Conservation (phyloP, 2,888 invertebrate species). For the Zeuzera pyrina region DNA sequence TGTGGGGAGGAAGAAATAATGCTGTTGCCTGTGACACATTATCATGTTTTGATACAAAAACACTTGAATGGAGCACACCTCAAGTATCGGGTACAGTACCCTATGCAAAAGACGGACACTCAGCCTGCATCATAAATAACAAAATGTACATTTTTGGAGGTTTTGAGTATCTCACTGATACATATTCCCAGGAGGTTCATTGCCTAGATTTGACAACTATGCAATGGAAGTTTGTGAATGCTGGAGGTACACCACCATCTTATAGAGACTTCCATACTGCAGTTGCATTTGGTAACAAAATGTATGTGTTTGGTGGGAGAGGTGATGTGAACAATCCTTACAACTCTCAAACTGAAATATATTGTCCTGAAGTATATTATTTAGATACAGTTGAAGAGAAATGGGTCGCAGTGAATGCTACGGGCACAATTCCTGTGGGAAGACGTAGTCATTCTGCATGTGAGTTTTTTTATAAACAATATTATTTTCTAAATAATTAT, state of each 20-base stretch:
- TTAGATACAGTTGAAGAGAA: slow-evolving; percentile 79
- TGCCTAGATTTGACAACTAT: slow-evolving; percentile 81
- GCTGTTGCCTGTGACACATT: slow-evolving; percentile 83
- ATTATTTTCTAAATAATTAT: not conserved
- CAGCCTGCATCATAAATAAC: slow-evolving; percentile 85
- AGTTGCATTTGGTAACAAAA: slow-evolving; percentile 80
- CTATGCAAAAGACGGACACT: slow-evolving; percentile 91
- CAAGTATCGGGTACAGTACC: slow-evolving; percentile 80
- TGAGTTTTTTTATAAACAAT: slow-evolving; percentile 56
- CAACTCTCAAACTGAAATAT: slow-evolving; percentile 78
- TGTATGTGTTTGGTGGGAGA: slow-evolving; percentile 94
- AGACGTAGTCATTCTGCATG: slow-evolving; percentile 94
- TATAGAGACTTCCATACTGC: slow-evolving; percentile 93
- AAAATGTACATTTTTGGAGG: slow-evolving; percentile 94
- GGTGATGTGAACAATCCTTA: slow-evolving; percentile 77
- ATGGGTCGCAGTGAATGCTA: slow-evolving; percentile 77
- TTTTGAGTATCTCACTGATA: slow-evolving; percentile 87
- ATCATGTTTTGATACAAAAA: slow-evolving; percentile 85
- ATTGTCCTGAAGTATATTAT: slow-evolving; percentile 83
- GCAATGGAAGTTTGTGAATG: slow-evolving; percentile 78
- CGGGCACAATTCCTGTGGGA: slow-evolving; percentile 81
- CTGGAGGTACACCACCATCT: slow-evolving; percentile 77
- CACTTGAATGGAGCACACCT: slow-evolving; percentile 78
- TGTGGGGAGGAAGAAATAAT: slow-evolving; percentile 96
- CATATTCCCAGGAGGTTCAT: slow-evolving; percentile 86